Base-by-base conservation (phyloP, 2,113 vertebrate species). In the Zosterops pallidus region DNA sequence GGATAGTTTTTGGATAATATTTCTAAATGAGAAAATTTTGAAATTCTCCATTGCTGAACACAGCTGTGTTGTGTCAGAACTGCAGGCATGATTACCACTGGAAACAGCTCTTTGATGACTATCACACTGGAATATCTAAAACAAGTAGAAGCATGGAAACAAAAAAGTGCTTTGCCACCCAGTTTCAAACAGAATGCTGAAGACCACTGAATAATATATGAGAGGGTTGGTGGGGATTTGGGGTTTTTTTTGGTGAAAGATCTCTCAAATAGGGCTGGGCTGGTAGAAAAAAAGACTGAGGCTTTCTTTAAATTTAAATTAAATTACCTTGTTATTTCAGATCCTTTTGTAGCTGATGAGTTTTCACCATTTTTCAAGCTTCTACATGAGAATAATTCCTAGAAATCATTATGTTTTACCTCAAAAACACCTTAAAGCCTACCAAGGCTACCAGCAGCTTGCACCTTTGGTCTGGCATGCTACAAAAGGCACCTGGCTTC, bases 131-230 rank as follows among this genome's bases (percentile, higher is more conserved):
- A 93, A 90, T 92, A 96, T 86, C 95, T 96, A 70, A 77, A 95
- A 96, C 92, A 96, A 95, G 95, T 96, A 96, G 70, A 77, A 96
- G 94, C 94, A 96, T 52, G 85, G 96, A 94, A 96, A 94, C 55
- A 67, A 94, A 46, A 50, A 79, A 68, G 41, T 22, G 28, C 64
- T 92, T 95, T 95, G 92, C 93, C 93, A 95, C 93, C 85, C 93
- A 96, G 80, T 95, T 93, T 88, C 92, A 94, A 92, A 90, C 69
- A 90, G 79, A 96, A 86, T 46, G 72, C 47, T 86, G 56, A 92
- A 93, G 56, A 90, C 71, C 71, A 52, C 56, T 52, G 56, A 86
- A 93, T 62, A 81, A 85, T 55, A 76, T 47, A 81, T 16, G 60
- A 81, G 18, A 33, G 9, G 29, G 33, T 26, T 56, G 13, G 14